Base-by-base conservation (phyloP, 2,113 vertebrate genomes). In the Cochlearius cochlearius region DNA sequence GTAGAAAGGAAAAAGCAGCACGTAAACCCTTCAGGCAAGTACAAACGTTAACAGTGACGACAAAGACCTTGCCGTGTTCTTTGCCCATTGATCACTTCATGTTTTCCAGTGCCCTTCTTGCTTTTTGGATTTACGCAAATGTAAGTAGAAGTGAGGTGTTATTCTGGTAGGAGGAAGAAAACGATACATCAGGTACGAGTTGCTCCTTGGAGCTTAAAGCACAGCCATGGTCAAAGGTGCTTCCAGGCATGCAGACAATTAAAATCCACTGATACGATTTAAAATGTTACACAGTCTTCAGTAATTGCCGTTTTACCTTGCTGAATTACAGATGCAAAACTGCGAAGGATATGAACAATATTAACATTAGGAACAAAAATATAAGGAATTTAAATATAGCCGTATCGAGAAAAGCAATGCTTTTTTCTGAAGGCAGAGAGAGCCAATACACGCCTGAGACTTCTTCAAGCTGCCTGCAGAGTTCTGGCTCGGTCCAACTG, bases 321-420 rank as follows among this genome's bases (percentile, higher is more conserved):
- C 91, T n/a, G 39, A 94, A 94, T 47, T 55, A 58, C 73, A 82
- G 91, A 63, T n/a, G 77, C 72, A 95, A 77, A 75, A 91, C 45
- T 73, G 63, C 66, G 81, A 82, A 96, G 68, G 69, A 86, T 52
- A 75, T 12, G 53, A 93, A 94, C 90, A 64, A 96, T 41, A 90
- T 23, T 91, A 94, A 97, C 69, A 91, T 76, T 50, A 94, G 91
- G 90, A 98, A 96, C 47, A 94, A 96, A 96, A 97, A 69, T 22
- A 64, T 27, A 91, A 82, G 59, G 47, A 91, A 90, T 75, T 95
- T 92, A 96, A 97, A 96, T n/a, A 76, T 3, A 97, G 90, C 26
- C 68, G 38, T 69, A 68, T 11, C 8, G 68, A 79, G 91, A 74
- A 73, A 93, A 92, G 73, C 75, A 34, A 7, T 29, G 62, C 15